Percentiles rank a stretch among this genome's conserved stretches.
phyloP scores from a whole-genome alignment of 2,113 vertebrate species.

The Condylura cristata region DNA sequence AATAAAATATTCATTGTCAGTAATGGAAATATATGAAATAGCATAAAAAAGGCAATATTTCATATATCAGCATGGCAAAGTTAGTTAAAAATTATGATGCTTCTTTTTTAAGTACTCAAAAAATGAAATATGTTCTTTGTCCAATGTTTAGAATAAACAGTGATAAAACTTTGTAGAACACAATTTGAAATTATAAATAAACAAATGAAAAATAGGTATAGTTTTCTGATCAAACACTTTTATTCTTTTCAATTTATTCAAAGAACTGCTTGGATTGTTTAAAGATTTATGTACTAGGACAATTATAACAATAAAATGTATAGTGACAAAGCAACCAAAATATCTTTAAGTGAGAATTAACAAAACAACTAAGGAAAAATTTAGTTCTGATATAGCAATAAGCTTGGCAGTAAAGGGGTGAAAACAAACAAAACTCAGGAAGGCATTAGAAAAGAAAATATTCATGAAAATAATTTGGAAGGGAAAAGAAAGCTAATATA shows the following conservation, averaged over 20 bases:
- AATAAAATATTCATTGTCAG: background rate
- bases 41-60: background rate
- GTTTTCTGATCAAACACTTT: background rate
- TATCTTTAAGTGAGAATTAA: background rate
- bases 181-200: background rate
- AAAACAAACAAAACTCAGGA: background rate
- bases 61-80: background rate
- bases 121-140: background rate
- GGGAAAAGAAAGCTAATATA: background rate
- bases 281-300: background rate
- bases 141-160: background rate
- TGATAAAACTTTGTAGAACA: background rate
- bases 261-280: background rate
- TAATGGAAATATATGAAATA: background rate
- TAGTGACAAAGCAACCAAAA: background rate
- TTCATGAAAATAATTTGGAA: background rate
- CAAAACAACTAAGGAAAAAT: background rate
- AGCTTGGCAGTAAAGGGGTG: background rate
- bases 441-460: background rate
- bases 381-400: background rate
- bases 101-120: background rate
- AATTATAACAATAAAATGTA: background rate
- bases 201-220: background rate
- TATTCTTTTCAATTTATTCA: background rate
- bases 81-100: background rate